Conservation (phyloP, 2,888 invertebrate genomes). For the Acanthosepion pharaonis region DNA sequence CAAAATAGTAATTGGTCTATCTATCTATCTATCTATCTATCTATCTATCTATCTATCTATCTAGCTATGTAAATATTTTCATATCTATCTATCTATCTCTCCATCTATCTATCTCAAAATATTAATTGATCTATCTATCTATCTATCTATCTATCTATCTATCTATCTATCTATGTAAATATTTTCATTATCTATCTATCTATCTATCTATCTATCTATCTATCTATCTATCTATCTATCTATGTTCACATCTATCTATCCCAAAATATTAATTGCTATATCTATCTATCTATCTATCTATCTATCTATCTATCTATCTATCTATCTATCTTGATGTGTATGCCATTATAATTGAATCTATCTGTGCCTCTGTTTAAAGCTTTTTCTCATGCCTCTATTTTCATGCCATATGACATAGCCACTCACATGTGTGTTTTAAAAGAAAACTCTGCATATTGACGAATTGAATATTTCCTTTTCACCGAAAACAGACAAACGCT, state of each 20-base stretch:
- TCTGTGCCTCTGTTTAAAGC: background rate
- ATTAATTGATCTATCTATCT: background rate
- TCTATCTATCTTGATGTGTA: too few relatives aligned
- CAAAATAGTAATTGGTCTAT: background rate
- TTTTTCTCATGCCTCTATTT: background rate
- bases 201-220: background rate
- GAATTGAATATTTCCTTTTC: background rate
- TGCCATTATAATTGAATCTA: background rate
- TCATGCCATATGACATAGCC: background rate
- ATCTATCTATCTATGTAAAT: background rate
- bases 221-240: background rate
- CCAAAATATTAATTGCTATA: too few relatives aligned
- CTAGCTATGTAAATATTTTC: too few relatives aligned
- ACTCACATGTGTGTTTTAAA: background rate
- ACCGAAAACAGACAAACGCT: slow-evolving; percentile 1
- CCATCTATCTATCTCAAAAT: too few relatives aligned
- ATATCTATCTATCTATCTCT: background rate
- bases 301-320: too few relatives aligned
- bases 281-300: too few relatives aligned
- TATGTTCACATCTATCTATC: too few relatives aligned
- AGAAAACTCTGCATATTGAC: background rate
- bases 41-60: background rate
- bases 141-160: background rate
- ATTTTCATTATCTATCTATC: background rate
- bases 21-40: background rate